phyloP scores from a whole-genome alignment of 2,797 vertebrate genomes.

The Zalophus californianus region DNA sequence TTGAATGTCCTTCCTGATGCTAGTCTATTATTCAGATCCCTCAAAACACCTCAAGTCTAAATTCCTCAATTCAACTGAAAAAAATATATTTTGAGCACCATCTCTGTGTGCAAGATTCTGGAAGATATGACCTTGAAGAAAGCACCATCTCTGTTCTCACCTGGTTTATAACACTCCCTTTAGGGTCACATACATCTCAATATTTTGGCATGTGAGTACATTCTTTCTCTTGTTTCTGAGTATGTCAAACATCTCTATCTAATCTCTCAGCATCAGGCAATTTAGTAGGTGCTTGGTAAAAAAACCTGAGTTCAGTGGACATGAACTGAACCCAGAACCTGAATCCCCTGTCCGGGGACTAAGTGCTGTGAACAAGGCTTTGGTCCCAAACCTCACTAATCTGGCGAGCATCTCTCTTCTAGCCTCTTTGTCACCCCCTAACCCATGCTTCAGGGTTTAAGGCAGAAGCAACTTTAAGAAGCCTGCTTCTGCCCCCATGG shows the following conservation, averaged over 20 bases:
- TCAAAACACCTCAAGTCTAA: conserved; percentile 17
- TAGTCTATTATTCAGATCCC: not conserved
- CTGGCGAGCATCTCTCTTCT: not conserved
- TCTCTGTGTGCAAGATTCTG: not conserved
- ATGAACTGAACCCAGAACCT: not conserved
- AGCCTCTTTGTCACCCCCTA: not conserved
- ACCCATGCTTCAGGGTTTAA: not conserved
- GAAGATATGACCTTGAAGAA: not conserved
- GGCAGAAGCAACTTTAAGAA: conserved; percentile 4
- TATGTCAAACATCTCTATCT: not conserved
- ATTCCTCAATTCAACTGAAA: not conserved
- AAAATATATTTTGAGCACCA: not conserved
- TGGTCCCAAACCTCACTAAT: not conserved
- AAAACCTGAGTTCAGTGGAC: not conserved
- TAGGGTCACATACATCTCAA: not conserved
- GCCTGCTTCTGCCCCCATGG: not conserved
- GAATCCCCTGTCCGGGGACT: not conserved
- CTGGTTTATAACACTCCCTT: not conserved
- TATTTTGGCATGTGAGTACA: not conserved
- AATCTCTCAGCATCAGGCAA: not conserved
- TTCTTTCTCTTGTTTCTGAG: conserved; percentile 27
- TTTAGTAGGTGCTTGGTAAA: not conserved
- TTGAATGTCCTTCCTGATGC: not conserved
- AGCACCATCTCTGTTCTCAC: not conserved
- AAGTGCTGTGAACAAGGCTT: not conserved